phyloP scores from a whole-genome alignment of 2,797 vertebrate genomes.

The Ambastaia sidthimunki region DNA sequence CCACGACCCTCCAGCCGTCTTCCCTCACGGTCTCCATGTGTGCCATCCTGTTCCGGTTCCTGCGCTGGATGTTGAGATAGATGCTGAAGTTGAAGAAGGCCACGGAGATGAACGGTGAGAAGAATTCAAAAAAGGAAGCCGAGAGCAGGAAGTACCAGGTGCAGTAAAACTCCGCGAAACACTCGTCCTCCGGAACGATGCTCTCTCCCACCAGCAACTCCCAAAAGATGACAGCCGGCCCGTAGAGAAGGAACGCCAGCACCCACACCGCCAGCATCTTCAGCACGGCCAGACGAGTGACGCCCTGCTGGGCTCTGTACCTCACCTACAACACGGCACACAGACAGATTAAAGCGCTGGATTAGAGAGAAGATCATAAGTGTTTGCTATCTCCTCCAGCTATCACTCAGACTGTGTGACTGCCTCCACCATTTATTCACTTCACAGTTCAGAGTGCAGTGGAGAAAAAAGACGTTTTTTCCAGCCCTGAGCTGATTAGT shows the following conservation, averaged over 20 bases:
- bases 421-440: conserved; percentile 37
- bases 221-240: conserved; percentile 96
- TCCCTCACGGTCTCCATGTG: conserved; percentile 62
- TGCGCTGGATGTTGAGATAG: conserved; percentile 93
- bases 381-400: neutral
- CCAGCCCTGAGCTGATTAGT: neutral
- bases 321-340: conserved; percentile 80
- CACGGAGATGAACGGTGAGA: conserved; percentile 94
- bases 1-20: conserved; percentile 63
- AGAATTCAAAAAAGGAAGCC: conserved; percentile 94
- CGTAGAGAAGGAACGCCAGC: conserved; percentile 92
- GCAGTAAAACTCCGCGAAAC: conserved; percentile 94
- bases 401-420: conserved; percentile 3
- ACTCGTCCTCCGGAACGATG: conserved; percentile 86
- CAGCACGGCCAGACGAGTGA: conserved; percentile 84
- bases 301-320: conserved; percentile 92
- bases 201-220: conserved; percentile 84
- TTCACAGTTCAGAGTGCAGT: conserved; percentile 3
- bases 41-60: conserved; percentile 82
- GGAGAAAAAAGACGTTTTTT: neutral
- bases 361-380: neutral
- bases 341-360: neutral
- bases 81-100: conserved; percentile 97
- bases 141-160: conserved; percentile 98
- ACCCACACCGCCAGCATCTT: conserved; percentile 95